Evolutionary conservation across 2,888 invertebrate genomes (phyloP), one percentile per base, ranked within the genome.

Genomic region (Athalia circularis): DNA sequence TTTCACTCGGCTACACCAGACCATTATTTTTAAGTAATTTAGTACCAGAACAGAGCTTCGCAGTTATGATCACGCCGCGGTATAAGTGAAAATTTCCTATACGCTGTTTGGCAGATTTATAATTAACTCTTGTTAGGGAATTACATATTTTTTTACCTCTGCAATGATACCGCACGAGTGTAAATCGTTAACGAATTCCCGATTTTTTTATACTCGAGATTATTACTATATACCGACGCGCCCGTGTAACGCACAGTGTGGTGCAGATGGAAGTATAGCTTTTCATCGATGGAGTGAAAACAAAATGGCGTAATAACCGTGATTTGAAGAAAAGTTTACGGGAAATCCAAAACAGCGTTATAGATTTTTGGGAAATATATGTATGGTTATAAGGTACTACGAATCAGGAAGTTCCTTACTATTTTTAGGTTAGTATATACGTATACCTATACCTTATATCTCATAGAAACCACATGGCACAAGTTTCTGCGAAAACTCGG

Each of bases 261-360:
- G 29, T 29, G 2, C 29, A 29, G 29, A 29, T 29, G 29, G 29
- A 29, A 29, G 2, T 29, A 29, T 29, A 29, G 29, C 29, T 29
- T 29, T 29, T 29, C 29, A 29, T 29, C 2, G 29, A 29, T 29
- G 29, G 45, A 4, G 15, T 65, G 15, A 29, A 72, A 72, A 47
- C 45, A 59, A 72, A 47, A 45, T 59, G 72, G 72, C 72, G 45
- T 72, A 72, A 57, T 72, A 57, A 8, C 29, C 29, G 29, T 29
- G 52, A 59, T 72, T 59, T 59, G 43, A 57, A 72, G 13, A 59
- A n/a, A 59, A 13, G n/a, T 43, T 54, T 6, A 47, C 59, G 72
- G 59, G 5, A 59, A 72, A 72, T 72, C 57, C 72, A 72, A 59
- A 72, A 72, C 59, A 57, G 72, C 15, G 57, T 72, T 70, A 45